Base-by-base conservation (phyloP, 35 echinoderm and acorn worm species). In the Anneissia japonica region DNA sequence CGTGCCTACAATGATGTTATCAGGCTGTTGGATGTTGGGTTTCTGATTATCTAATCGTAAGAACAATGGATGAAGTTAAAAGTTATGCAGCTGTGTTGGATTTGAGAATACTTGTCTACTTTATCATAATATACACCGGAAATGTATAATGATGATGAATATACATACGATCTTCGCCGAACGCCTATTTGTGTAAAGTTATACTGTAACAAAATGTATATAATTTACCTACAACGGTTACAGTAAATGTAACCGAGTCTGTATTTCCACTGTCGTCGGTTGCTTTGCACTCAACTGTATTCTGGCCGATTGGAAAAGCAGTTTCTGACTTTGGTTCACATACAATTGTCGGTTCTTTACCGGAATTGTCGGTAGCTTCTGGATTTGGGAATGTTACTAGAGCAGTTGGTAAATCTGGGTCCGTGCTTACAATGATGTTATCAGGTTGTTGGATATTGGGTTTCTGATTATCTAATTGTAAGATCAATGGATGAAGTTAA, bases 191-290 rank as follows among this genome's bases (percentile, higher is more conserved):
- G n/a, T n/a, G n/a, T n/a, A n/a, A n/a, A n/a, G n/a, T n/a, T n/a
- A n/a, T n/a, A n/a, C n/a, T n/a, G n/a, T n/a, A n/a, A n/a, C n/a
- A n/a, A n/a, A n/a, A n/a, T n/a, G n/a, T n/a, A 64, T 64, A 12
- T 64, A 64, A 64, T 64, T 64, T 77, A 77, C 76, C 76, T 32
- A 35, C 31, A 26, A 85, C 64, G 56, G 28, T 75, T 51, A 85
- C 37, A 14, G 28, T 39, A 37, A 85, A 85, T 85, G 83, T 36
- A 85, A 51, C 74, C 6, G 21, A 17, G 36, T 31, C 46, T 74
- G 74, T 0, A 37, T 77, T 77, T 3, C 33, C 10, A 35, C 32
- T 35, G 5, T 19, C 26, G 33, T 77, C 75, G 33, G 75, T 77
- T 1, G 75, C 75, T 13, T 19, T 77, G 33, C 75, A 77, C 33